phyloP scores from a whole-genome alignment of 2,797 vertebrate genomes.

The Chrysocyon brachyurus region DNA sequence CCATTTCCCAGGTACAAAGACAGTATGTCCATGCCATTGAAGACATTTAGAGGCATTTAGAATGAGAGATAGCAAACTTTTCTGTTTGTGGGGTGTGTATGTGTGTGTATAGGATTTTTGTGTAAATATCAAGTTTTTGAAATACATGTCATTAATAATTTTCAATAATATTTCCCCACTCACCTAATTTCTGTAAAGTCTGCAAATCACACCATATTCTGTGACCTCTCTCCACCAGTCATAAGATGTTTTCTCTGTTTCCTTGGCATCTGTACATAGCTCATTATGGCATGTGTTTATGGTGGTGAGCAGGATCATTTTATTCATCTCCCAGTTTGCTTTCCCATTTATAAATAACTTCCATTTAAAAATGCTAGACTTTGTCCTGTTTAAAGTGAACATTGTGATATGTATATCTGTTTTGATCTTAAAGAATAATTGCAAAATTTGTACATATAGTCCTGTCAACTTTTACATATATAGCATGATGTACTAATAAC shows the following conservation, averaged over 20 bases:
- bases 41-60: background rate
- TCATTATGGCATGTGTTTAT: background rate
- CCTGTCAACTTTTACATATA: background rate
- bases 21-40: background rate
- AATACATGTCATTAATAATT: background rate
- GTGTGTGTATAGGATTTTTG: background rate
- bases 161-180: background rate
- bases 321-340: background rate
- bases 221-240: background rate
- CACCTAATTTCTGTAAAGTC: background rate
- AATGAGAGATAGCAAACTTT: background rate
- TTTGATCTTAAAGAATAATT: background rate
- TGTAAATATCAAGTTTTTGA: slow-evolving; percentile 12
- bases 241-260: background rate
- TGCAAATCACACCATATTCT: background rate
- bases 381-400: background rate
- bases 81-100: background rate
- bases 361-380: background rate
- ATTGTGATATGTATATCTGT: background rate
- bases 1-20: background rate
- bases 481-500: background rate
- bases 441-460: background rate
- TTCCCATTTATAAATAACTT: background rate
- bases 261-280: background rate
- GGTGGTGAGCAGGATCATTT: background rate